Base-by-base conservation (phyloP, 1,140 invertebrate species). In the Dendroctonus valens region DNA sequence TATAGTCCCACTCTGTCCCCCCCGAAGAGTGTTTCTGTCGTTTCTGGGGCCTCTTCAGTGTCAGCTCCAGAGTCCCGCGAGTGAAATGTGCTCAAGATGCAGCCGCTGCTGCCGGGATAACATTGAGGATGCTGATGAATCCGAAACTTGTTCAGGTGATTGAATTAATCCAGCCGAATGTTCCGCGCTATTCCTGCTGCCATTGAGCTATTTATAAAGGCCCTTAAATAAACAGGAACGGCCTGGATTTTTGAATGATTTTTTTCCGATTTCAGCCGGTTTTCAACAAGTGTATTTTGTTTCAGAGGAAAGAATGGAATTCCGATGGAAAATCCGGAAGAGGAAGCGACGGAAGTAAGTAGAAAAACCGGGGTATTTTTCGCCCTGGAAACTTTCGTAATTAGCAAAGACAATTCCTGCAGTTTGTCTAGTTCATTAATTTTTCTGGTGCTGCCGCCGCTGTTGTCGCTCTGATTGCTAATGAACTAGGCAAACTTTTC, bases 261-360 rank as follows among this genome's bases (percentile, higher is more conserved):
- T 26, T n/a, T 26, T 26, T 26, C 26, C 26, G 26, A 26, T 26
- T 26, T 26, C 26, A 3, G 26, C 26, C 26, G 3, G 26, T 26
- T 26, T 26, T 26, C 1, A 26, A 26, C 26, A 26, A 26, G 26
- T 26, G 26, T 26, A 67, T 74, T 70, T 72, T 71, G 63, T 81
- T 81, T 67, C 75, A 81, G 79, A 81, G 62, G 79, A 81, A n/a
- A 72, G 79, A 81, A 73, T 81, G 79, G 79, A 80, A 78, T 69
- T 72, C 77, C 41, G 79, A 80, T 73, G 77, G 79, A 54, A 81
- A 80, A 70, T 75, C 76, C 42, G 75, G 78, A 50, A 75, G 78
- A 55, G 76, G 73, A 41, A 77, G 70, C 67, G 77, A 79, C 53
- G 73, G 76, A 67, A 77, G 79, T 81, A 73, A 79, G 79, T 79